These are phyloP conservation scores for Pseudoatta argentina DNA, from an alignment of 1,140 invertebrate species.

Conservation along the genomic window DNA sequence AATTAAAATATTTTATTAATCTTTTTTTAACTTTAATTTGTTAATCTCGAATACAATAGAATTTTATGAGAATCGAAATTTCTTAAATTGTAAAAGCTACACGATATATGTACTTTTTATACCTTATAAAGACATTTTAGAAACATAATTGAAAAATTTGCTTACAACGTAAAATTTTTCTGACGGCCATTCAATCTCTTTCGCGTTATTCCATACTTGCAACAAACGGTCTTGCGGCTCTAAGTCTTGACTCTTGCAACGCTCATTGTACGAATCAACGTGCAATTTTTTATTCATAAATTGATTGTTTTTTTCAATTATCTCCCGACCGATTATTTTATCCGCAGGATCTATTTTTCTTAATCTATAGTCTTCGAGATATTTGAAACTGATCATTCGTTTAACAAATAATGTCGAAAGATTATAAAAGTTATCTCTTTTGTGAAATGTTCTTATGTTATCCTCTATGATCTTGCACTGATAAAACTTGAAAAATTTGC, in stretches of 20 bases:
- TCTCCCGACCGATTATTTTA: slow-evolving; percentile 75
- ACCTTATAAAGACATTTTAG: background rate
- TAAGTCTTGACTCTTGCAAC: slow-evolving; percentile 69
- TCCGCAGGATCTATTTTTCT: slow-evolving; percentile 59
- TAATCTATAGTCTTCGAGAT: slow-evolving; percentile 75
- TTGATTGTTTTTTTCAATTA: slow-evolving; percentile 35
- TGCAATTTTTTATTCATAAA: slow-evolving; percentile 30
- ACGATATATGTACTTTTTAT: background rate
- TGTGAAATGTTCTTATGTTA: slow-evolving; percentile 88
- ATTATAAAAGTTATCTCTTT: slow-evolving; percentile 35
- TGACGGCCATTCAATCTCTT: background rate
- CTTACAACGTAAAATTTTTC: slow-evolving; percentile 31
- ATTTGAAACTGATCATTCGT: slow-evolving; percentile 74
- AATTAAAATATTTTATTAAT: background rate
- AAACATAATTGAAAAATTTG: slow-evolving; percentile 19
- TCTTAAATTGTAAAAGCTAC: background rate
- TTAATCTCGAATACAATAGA: background rate
- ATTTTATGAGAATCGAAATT: background rate
- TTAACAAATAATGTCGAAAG: slow-evolving; percentile 46
- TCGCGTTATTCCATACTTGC: background rate
- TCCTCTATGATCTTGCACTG: slow-evolving; percentile 89
- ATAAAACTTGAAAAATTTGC: slow-evolving; percentile 88
- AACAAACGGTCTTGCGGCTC: slow-evolving; percentile 55
- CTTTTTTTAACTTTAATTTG: background rate
- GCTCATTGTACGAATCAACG: slow-evolving; percentile 81